Conservation (phyloP, 2,888 invertebrate genomes). For the Leptopterna dolabrata region DNA sequence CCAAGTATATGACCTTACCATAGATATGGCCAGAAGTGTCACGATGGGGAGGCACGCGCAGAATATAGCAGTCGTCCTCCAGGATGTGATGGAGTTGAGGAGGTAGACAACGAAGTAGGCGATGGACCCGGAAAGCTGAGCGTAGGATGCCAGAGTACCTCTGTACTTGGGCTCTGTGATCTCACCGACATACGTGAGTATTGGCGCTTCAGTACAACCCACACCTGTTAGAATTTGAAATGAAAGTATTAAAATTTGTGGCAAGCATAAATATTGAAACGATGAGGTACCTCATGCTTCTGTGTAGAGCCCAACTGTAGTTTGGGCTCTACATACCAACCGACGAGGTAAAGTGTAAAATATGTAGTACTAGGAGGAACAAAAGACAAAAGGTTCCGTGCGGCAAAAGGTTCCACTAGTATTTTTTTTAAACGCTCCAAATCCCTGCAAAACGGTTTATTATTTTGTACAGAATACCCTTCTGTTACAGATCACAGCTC, state of each 20-base stretch:
- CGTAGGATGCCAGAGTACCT: constrained; percentile 71
- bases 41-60: constrained; percentile 70
- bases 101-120: constrained; percentile 71
- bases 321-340: too few species aligned
- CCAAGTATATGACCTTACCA: constrained; percentile 67
- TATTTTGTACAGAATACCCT: too few species aligned
- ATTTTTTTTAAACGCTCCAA: too few species aligned
- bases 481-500: too few species aligned
- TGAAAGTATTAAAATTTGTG: too few species aligned
- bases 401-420: too few species aligned
- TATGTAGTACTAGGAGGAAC: too few species aligned
- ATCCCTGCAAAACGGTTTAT: too few species aligned
- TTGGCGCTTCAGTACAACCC: constrained; percentile 73
- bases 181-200: constrained; percentile 73
- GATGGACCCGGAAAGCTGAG: constrained; percentile 69
- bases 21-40: constrained; percentile 70
- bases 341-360: too few species aligned
- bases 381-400: too few species aligned
- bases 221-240: constrained; percentile 64
- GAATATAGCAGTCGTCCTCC: constrained; percentile 71
- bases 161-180: constrained; percentile 72
- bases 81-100: constrained; percentile 70
- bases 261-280: not conserved
- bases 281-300: not conserved
- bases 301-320: not conserved